phyloP scores from a whole-genome alignment of 2,797 vertebrate genomes.

The Danio kyathit region DNA sequence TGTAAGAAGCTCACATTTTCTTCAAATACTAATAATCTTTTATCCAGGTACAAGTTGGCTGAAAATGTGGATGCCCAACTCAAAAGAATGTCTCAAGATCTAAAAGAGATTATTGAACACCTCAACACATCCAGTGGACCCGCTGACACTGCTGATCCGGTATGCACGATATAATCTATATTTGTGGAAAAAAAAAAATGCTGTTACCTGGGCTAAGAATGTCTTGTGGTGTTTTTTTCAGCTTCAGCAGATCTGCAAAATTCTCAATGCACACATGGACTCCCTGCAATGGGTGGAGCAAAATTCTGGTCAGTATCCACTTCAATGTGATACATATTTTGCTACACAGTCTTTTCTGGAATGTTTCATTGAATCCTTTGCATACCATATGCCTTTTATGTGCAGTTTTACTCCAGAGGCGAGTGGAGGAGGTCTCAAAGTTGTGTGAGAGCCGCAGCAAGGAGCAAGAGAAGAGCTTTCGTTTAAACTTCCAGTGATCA shows the following conservation, averaged over 20 bases:
- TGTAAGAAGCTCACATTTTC: neutral
- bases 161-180: constrained; percentile 64
- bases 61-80: constrained; percentile 92
- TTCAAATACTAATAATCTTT: neutral
- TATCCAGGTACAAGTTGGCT: constrained; percentile 86
- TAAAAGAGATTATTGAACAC: constrained; percentile 92
- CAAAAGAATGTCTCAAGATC: constrained; percentile 92
- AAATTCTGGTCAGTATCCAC: constrained; percentile 83
- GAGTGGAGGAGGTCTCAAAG: constrained; percentile 94
- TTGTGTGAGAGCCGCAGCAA: constrained; percentile 90
- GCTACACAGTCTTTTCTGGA: neutral
- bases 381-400: neutral
- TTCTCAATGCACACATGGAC: constrained; percentile 92
- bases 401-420: constrained; percentile 88
- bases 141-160: constrained; percentile 85
- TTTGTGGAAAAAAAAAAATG: neutral
- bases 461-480: constrained; percentile 92
- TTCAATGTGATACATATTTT: neutral
- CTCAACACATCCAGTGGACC: constrained; percentile 86
- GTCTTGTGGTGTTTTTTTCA: constrained; percentile 58
- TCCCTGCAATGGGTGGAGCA: constrained; percentile 93
- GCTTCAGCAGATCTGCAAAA: constrained; percentile 94
- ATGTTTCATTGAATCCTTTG: neutral
- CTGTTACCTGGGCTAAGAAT: constrained; percentile 15
- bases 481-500: constrained; percentile 86